These are phyloP conservation scores for Sinohyriopsis cumingii DNA, from an alignment of 2,888 invertebrate genomes.

Conservation along the genomic window DNA sequence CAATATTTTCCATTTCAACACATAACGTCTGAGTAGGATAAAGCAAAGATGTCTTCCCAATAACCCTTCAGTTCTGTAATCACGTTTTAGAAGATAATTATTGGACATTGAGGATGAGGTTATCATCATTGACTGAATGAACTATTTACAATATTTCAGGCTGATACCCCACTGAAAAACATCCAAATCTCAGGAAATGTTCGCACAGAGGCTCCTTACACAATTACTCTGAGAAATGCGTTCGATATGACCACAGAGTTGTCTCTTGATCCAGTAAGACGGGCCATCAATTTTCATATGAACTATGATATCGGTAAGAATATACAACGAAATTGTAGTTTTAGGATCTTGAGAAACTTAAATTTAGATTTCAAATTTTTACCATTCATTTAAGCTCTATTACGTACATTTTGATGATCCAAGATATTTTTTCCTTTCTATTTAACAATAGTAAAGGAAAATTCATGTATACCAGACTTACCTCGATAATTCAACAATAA, in stretches of 20 bases:
- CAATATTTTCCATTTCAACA: too few species aligned
- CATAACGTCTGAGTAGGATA: too few species aligned
- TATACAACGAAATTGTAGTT: background rate
- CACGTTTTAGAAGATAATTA: background rate
- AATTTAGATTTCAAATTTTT: background rate
- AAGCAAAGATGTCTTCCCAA: too few species aligned
- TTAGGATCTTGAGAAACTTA: background rate
- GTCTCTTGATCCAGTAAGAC: slow-evolving; percentile 24
- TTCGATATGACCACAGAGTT: slow-evolving; percentile 41
- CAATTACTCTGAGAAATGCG: slow-evolving; percentile 29
- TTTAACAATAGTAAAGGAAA: too few species aligned
- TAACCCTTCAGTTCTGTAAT: too few species aligned
- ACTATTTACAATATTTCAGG: slow-evolving; percentile 20
- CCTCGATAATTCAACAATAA: too few species aligned
- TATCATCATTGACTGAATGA: too few species aligned
- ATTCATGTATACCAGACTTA: too few species aligned
- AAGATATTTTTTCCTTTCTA: too few species aligned
- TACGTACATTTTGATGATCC: background rate
- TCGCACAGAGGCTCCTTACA: slow-evolving; percentile 32
- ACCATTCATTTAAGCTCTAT: background rate
- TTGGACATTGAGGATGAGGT: background rate
- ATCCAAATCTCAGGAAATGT: slow-evolving; percentile 41
- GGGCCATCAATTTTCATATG: slow-evolving; percentile 26
- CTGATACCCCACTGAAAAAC: slow-evolving; percentile 46
- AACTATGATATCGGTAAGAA: slow-evolving; percentile 46